Conservation (phyloP, 1,140 invertebrate genomes). For the Chelonus insularis region DNA sequence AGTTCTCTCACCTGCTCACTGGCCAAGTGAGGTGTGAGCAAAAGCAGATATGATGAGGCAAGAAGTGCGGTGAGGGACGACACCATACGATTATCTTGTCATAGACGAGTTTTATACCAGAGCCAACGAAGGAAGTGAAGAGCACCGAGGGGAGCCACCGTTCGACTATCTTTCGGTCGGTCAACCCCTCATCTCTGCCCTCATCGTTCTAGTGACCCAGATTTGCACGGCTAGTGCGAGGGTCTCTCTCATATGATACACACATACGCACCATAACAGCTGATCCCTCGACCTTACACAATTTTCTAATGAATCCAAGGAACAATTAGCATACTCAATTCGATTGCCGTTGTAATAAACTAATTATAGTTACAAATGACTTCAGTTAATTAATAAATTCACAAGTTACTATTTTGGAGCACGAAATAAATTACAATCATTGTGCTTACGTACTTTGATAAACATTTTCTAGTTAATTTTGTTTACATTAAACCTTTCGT, state of each 20-base stretch:
- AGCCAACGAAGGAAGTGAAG: conserved; percentile 11
- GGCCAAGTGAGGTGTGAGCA: not conserved
- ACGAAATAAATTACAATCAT: too few relatives aligned
- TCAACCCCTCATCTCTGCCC: conserved; percentile 55
- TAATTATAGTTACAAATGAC: too few relatives aligned
- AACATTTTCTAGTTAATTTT: too few relatives aligned
- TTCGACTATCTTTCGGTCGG: conserved; percentile 39
- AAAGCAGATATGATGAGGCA: not conserved
- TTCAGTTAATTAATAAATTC: too few relatives aligned
- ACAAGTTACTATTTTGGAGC: too few relatives aligned
- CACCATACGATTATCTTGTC: conserved; percentile 52
- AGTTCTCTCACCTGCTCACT: not conserved
- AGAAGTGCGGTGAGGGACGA: conserved; percentile 10
- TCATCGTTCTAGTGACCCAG: conserved; percentile 58
- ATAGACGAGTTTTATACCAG: conserved; percentile 38
- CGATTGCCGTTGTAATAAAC: too few relatives aligned
- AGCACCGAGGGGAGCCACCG: conserved; percentile 19
- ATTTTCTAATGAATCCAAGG: conserved; percentile 36
- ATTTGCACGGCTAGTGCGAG: conserved; percentile 39
- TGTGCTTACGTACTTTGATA: too few relatives aligned
- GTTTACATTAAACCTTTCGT: too few relatives aligned
- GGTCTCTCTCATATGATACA: conserved; percentile 26
- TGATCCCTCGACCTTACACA: conserved; percentile 54
- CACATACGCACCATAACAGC: conserved; percentile 34
- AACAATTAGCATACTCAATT: too few relatives aligned